Percentiles rank a stretch among this genome's conserved stretches.
Evolutionary conservation across 2,797 vertebrate species (phyloP).

Genomic region (Accipiter fasciatus): DNA sequence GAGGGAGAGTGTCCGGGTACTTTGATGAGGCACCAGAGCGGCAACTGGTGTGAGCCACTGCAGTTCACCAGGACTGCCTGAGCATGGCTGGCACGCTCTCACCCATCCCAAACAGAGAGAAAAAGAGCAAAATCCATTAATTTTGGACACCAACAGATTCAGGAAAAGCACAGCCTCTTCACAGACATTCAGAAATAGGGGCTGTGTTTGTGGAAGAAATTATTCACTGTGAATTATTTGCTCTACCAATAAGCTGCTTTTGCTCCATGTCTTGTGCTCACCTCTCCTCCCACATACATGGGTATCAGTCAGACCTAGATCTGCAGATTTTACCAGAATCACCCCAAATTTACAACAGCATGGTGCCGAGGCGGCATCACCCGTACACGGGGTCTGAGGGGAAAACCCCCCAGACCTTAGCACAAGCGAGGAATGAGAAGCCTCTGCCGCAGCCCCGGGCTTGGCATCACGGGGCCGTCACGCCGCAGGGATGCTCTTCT

Average conservation of each 20-base stretch:
- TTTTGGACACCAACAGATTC: background rate
- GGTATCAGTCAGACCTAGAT: background rate
- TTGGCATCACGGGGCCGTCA: background rate
- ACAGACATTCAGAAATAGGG: background rate
- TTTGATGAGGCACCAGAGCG: background rate
- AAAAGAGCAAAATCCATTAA: background rate
- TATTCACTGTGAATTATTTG: background rate
- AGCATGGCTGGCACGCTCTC: accelerated
- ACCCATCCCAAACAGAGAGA: background rate
- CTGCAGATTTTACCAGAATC: background rate
- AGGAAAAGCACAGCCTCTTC: background rate
- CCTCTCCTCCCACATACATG: background rate
- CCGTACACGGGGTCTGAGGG: accelerated
- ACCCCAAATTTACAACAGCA: background rate
- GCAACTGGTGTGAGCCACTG: accelerated
- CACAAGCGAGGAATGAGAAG: accelerated
- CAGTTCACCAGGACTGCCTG: accelerated
- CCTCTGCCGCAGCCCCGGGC: background rate
- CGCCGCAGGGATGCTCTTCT: accelerated
- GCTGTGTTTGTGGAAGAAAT: background rate
- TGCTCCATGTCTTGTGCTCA: accelerated
- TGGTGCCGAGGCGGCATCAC: accelerated
- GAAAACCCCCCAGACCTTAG: background rate
- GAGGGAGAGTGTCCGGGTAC: background rate
- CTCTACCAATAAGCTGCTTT: background rate